Evolutionary conservation across 2,113 vertebrate species (phyloP).

Genomic region (Hydrochoerus hydrochaeris): DNA sequence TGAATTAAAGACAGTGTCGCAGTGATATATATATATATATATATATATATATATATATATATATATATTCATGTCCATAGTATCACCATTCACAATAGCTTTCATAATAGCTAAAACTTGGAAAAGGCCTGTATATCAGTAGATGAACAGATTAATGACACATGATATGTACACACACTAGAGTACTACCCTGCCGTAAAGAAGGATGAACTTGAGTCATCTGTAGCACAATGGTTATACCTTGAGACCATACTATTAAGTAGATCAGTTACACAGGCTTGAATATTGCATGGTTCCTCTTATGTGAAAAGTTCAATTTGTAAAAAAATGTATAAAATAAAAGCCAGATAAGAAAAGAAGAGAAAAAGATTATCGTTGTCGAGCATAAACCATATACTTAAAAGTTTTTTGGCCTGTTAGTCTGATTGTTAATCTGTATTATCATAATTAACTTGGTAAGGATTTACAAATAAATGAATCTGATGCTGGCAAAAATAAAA

Average conservation of each 20-base stretch:
- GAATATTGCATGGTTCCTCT: not conserved
- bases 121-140: not conserved
- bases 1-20: not conserved
- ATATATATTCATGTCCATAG: not conserved
- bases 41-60: not conserved
- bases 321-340: not conserved
- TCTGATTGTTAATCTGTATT: not conserved
- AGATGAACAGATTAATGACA: not conserved
- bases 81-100: not conserved
- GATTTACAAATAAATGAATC: not conserved
- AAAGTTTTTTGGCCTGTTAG: not conserved
- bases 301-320: not conserved
- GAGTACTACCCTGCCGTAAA: not conserved
- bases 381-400: not conserved
- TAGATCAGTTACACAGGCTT: not conserved
- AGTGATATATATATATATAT: not conserved
- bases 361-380: not conserved
- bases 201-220: not conserved
- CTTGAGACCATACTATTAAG: not conserved
- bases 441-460: not conserved
- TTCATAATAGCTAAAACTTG: not conserved
- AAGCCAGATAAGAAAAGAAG: not conserved
- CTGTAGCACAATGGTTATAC: not conserved
- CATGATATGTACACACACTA: not conserved
- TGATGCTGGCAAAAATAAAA: not conserved